These are phyloP conservation scores for Trissolcus brochymenae DNA, from an alignment of 2,888 invertebrate genomes.

Conservation along the genomic window DNA sequence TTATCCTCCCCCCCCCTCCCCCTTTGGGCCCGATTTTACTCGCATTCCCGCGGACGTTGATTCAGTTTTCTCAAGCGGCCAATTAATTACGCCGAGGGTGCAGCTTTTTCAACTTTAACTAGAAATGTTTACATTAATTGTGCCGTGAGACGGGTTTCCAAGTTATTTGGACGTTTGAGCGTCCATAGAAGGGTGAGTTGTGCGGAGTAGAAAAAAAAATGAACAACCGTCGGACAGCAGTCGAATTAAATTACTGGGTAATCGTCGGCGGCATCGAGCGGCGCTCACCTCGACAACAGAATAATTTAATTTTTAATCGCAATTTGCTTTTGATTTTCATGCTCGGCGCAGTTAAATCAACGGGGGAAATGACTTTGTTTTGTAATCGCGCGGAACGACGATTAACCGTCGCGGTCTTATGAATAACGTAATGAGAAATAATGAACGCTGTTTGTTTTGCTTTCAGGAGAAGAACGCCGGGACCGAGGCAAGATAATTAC, in stretches of 20 bases:
- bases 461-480: slow-evolving; percentile 42
- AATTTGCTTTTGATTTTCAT: slow-evolving; percentile 51
- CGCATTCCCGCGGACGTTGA: slow-evolving; percentile 52
- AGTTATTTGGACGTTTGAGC: not conserved
- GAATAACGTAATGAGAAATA: slow-evolving; percentile 54
- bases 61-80: slow-evolving; percentile 50
- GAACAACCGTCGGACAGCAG: not conserved
- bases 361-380: slow-evolving; percentile 53
- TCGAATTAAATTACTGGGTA: slow-evolving; percentile 27
- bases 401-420: slow-evolving; percentile 52
- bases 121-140: slow-evolving; percentile 44
- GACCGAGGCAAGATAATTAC: slow-evolving; percentile 39
- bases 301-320: slow-evolving; percentile 51
- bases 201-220: not conserved
- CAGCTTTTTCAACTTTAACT: slow-evolving; percentile 41
- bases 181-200: not conserved
- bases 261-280: slow-evolving; percentile 4
- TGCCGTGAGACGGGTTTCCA: slow-evolving; percentile 12
- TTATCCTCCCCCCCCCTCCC: slow-evolving; percentile 2
- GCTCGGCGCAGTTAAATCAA: slow-evolving; percentile 50
- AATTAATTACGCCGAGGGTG: slow-evolving; percentile 45
- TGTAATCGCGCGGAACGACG: slow-evolving; percentile 42
- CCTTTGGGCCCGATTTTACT: slow-evolving; percentile 34
- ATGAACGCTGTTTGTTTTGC: slow-evolving; percentile 53
- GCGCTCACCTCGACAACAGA: slow-evolving; percentile 24